phyloP scores from a whole-genome alignment of 2,113 vertebrate genomes.

The Motacilla alba region DNA sequence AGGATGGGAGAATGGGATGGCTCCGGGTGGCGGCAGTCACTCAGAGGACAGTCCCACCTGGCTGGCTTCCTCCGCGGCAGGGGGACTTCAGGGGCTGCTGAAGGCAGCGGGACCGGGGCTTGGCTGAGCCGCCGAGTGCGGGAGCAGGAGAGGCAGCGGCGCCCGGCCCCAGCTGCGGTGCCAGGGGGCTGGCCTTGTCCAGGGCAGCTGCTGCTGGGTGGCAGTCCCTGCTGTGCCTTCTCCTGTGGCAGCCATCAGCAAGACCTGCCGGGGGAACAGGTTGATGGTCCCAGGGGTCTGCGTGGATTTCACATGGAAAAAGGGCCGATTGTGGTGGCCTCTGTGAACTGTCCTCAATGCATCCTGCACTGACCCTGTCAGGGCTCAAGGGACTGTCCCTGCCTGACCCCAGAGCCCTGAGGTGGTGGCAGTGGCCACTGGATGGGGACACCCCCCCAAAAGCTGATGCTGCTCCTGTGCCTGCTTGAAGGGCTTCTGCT shows the following conservation, averaged over 20 bases:
- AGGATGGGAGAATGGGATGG: fast-evolving
- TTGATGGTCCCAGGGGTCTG: background rate
- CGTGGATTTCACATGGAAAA: fast-evolving
- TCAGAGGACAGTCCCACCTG: fast-evolving
- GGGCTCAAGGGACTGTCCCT: background rate
- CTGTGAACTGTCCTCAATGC: background rate
- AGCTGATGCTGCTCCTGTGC: background rate
- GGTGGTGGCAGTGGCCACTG: background rate
- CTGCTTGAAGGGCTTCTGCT: background rate
- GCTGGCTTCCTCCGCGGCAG: background rate
- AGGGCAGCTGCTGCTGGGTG: background rate
- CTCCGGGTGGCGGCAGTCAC: fast-evolving
- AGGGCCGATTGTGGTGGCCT: background rate
- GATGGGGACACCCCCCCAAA: background rate
- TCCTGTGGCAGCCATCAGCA: background rate
- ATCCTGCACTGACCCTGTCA: background rate
- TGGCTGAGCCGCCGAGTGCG: background rate
- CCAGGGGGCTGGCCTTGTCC: background rate
- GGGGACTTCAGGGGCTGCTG: background rate
- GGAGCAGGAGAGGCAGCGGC: background rate
- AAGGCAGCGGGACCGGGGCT: background rate
- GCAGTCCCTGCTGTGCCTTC: background rate
- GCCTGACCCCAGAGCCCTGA: background rate
- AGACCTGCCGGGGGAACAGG: fast-evolving
- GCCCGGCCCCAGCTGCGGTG: too few species aligned